These are phyloP conservation scores for Clitarchus hookeri DNA, from an alignment of 2,888 invertebrate genomes.

Conservation along the genomic window DNA sequence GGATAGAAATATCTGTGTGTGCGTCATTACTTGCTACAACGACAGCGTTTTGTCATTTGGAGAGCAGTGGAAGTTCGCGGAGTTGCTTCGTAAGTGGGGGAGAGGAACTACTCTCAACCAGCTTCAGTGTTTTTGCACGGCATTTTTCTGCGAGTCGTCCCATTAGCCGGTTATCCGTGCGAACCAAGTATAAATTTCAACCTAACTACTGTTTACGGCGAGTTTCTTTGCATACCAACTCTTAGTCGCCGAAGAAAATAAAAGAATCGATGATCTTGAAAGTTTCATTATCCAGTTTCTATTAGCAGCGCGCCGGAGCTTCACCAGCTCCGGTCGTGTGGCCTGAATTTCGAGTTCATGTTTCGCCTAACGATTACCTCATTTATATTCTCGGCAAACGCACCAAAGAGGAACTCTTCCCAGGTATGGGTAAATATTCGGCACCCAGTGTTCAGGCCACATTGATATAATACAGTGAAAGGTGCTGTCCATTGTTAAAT, in stretches of 20 bases:
- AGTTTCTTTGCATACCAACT: not conserved
- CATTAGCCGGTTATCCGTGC: constrained; percentile 9
- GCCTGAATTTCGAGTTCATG: not conserved
- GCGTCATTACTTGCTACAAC: too few species aligned
- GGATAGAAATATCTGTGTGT: too few species aligned
- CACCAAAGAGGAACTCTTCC: too few species aligned
- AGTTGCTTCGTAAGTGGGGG: too few species aligned
- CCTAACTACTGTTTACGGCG: not conserved
- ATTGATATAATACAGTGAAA: too few species aligned
- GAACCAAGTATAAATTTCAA: not conserved
- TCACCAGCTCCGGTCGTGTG: not conserved
- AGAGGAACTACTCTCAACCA: too few species aligned
- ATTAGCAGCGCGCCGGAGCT: not conserved
- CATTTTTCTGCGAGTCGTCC: not conserved
- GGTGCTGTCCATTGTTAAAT: too few species aligned
- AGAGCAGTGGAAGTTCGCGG: too few species aligned
- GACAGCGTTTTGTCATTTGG: too few species aligned
- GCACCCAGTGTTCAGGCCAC: too few species aligned
- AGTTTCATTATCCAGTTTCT: not conserved
- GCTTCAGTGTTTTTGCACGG: not conserved
- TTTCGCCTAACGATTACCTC: not conserved
- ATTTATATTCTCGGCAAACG: too few species aligned
- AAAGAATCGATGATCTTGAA: not conserved
- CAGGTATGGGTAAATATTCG: too few species aligned
- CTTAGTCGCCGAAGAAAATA: not conserved